Evolutionary conservation across 1,140 invertebrate species (phyloP), one percentile per base, ranked within the genome.

Genomic region (Proctacanthus coquilletti): DNA sequence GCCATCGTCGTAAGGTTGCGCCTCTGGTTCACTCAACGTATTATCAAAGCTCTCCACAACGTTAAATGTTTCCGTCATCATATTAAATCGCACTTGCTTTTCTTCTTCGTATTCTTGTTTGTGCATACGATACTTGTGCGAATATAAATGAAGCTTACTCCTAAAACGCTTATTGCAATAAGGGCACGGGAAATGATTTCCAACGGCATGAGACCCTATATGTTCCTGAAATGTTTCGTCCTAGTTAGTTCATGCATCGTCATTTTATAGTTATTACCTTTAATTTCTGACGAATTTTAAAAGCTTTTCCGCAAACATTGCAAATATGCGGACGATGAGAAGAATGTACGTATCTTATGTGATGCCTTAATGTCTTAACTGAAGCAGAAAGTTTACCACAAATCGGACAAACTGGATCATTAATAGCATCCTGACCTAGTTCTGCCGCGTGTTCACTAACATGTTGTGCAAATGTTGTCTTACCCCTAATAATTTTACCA

Each of bases 261-360:
- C 23, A 9, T 9, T 27, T 8, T 9, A 9, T 9, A 13, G 8
- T 27, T 8, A 27, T 27, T 27, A 27, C 23, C 23, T 27, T 27
- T 27, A 27, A 27, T 27, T 27, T 27, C 23, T 27, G 23, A 13
- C 23, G 23, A 27, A 27, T 27, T 27, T 27, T 27, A 27, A 27
- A 27, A 9, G 8, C 23, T 27, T 27, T 27, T 8, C 23, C 23
- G 13, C 23, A 27, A 27, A 27, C 23, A 9, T 8, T 8, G 23
- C 23, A 27, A 8, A 9, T 27, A 27, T 27, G 23, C 8, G 23
- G 23, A 13, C 23, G 23, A 8, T 9, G 8, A 27, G 23, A 8
- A 9, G 23, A 27, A 27, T 27, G 23, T 9, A 27, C 23, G 13
- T 27, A 27, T 9, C 23, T 8, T 27, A 27, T 27, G 13, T 27